Conservation (phyloP, 2,888 invertebrate genomes). For the Hecatera dysodea region DNA sequence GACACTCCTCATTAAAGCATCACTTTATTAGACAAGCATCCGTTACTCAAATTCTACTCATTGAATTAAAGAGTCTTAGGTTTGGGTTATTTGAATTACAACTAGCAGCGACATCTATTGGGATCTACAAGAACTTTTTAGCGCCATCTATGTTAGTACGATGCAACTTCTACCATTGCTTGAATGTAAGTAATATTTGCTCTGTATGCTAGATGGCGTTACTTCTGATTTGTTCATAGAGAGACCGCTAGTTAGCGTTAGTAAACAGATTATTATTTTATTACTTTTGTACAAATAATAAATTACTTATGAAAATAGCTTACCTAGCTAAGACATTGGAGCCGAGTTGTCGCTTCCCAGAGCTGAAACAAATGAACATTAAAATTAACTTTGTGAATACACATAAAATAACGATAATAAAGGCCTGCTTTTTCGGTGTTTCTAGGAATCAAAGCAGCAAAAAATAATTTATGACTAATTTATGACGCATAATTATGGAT, state of each 20-base stretch:
- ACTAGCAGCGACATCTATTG: constrained; percentile 70
- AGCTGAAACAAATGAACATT: constrained; percentile 91
- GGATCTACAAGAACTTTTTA: constrained; percentile 33
- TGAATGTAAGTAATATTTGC: constrained; percentile 29
- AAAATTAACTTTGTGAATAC: constrained; percentile 15
- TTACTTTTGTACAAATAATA: neutral
- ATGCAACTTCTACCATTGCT: constrained; percentile 17
- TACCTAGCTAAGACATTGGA: constrained; percentile 97
- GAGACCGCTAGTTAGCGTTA: constrained; percentile 30
- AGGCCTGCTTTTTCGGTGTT: neutral
- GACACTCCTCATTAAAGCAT: constrained; percentile 53
- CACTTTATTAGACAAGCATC: constrained; percentile 43
- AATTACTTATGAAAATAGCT: constrained; percentile 17
- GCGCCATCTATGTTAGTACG: constrained; percentile 71
- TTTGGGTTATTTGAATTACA: neutral
- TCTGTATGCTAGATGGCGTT: constrained; percentile 76
- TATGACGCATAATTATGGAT: neutral
- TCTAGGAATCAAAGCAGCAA: constrained; percentile 3
- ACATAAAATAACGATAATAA: neutral
- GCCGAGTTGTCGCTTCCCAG: constrained; percentile 95
- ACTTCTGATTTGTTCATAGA: neutral
- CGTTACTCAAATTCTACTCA: constrained; percentile 39
- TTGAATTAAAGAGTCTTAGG: constrained; percentile 27
- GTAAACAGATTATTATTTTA: neutral
- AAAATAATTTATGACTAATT: constrained; percentile 8